A percentile compares a stretch with the other conserved stretches of the same genome.
Evolutionary conservation across 1,140 invertebrate genomes (phyloP).

Genomic region (Prorops nasuta): DNA sequence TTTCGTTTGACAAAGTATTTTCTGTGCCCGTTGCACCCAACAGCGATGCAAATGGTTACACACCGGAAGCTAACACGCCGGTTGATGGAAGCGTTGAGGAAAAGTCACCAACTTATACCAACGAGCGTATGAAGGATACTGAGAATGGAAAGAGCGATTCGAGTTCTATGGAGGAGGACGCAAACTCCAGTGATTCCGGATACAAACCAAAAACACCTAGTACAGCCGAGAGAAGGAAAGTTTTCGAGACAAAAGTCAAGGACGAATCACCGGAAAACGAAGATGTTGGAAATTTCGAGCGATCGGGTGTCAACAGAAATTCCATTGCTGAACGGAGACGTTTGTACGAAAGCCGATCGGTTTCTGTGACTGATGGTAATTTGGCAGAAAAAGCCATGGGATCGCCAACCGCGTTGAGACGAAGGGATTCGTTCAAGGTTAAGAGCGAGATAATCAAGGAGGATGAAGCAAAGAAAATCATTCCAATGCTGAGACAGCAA

Average conservation of each 20-base stretch:
- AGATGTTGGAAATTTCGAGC: slow-evolving; percentile 57
- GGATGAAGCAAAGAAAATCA: slow-evolving; percentile 57
- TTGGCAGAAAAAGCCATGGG: slow-evolving; percentile 64
- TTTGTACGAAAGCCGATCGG: slow-evolving; percentile 71
- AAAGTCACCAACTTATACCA: slow-evolving; percentile 42
- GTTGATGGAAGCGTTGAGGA: too few relatives aligned
- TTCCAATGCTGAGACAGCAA: slow-evolving; percentile 57
- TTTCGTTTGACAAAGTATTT: slow-evolving; percentile 78
- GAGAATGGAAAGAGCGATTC: slow-evolving; percentile 65
- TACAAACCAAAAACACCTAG: slow-evolving; percentile 71
- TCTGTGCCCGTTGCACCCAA: slow-evolving; percentile 72
- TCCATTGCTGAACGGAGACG: slow-evolving; percentile 77
- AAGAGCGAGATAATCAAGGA: slow-evolving; percentile 58
- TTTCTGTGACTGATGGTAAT: slow-evolving; percentile 59
- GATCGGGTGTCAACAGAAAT: slow-evolving; percentile 60
- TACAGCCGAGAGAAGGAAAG: slow-evolving; percentile 70
- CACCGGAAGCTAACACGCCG: slow-evolving; percentile 18
- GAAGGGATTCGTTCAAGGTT: slow-evolving; percentile 63
- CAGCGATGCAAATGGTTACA: slow-evolving; percentile 40
- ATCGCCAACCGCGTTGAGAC: slow-evolving; percentile 70
- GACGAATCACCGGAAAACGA: slow-evolving; percentile 54
- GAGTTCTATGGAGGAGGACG: slow-evolving; percentile 62
- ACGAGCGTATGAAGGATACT: slow-evolving; percentile 41
- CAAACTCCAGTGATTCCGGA: slow-evolving; percentile 61
- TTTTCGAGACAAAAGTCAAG: slow-evolving; percentile 63